Evolutionary conservation across 2,888 invertebrate species (phyloP).

Genomic region (Palloptera scutellata): DNA sequence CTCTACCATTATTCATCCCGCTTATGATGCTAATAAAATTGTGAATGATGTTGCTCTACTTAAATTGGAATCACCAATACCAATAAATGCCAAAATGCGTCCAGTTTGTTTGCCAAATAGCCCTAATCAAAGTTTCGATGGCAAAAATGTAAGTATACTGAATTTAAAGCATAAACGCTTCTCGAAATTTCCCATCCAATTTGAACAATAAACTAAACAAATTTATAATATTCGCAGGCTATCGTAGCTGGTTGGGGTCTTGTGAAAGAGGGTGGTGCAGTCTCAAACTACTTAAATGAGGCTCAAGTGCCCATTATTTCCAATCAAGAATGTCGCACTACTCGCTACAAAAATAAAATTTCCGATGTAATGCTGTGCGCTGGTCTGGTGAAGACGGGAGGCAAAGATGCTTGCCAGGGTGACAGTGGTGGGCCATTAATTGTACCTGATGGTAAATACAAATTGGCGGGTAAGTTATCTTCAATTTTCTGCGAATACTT

Average conservation of each 20-base stretch:
- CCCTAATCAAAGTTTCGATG: slow-evolving; percentile 54
- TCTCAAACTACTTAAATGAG: slow-evolving; percentile 58
- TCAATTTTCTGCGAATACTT: no score
- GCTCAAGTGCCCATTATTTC: slow-evolving; percentile 59
- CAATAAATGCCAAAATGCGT: slow-evolving; percentile 51
- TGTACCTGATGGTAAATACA: slow-evolving; percentile 54
- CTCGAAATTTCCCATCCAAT: no score
- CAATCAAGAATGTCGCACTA: slow-evolving; percentile 55
- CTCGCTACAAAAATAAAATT: slow-evolving; percentile 58
- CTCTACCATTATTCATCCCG: slow-evolving; percentile 51
- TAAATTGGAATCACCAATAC: slow-evolving; percentile 52
- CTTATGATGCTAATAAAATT: slow-evolving; percentile 53
- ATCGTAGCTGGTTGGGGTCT: slow-evolving; percentile 62
- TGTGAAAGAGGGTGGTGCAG: slow-evolving; percentile 53
- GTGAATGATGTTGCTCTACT: slow-evolving; percentile 60
- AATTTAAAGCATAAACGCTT: neutral
- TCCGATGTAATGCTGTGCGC: slow-evolving; percentile 62
- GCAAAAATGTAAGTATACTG: slow-evolving; percentile 49
- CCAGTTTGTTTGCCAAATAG: slow-evolving; percentile 58
- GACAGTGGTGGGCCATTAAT: slow-evolving; percentile 62
- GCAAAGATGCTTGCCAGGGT: slow-evolving; percentile 63
- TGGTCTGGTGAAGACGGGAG: slow-evolving; percentile 56
- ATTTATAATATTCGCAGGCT: slow-evolving; percentile 43
- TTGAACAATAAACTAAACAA: neutral
- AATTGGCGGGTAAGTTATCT: slow-evolving; percentile 49